phyloP scores from a whole-genome alignment of 2,797 vertebrate species.

The Rhinichthys osculus region DNA sequence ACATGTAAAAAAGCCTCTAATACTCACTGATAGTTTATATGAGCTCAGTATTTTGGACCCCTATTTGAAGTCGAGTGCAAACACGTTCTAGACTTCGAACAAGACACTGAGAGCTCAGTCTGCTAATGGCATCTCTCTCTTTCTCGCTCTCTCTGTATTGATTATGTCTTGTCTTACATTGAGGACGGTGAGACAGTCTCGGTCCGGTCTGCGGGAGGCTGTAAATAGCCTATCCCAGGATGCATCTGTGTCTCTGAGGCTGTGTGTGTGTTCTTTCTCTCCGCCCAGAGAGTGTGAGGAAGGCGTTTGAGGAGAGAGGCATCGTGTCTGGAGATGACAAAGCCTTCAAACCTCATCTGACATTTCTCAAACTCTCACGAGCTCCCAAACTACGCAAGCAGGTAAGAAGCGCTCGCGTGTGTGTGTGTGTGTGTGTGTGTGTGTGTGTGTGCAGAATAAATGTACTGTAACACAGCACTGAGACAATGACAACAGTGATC shows the following conservation, averaged over 20 bases:
- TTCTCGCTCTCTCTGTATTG: constrained; percentile 49
- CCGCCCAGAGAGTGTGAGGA: constrained; percentile 76
- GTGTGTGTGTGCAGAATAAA: neutral
- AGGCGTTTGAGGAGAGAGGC: constrained; percentile 86
- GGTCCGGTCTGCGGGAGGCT: constrained; percentile 13
- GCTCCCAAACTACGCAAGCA: constrained; percentile 83
- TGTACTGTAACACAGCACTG: no score
- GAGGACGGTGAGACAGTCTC: constrained; percentile 39
- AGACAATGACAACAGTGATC: neutral
- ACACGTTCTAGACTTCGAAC: neutral
- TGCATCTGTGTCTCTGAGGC: constrained; percentile 38
- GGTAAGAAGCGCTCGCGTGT: constrained; percentile 68
- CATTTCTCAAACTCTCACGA: constrained; percentile 95
- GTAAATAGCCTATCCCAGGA: constrained; percentile 53
- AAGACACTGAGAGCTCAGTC: neutral
- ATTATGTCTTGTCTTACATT: constrained; percentile 67
- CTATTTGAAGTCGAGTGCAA: neutral
- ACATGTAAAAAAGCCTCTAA: neutral
- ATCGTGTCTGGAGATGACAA: constrained; percentile 81
- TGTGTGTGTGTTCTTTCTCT: neutral
- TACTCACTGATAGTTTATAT: no score
- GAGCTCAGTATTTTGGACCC: neutral
- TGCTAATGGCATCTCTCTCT: constrained; percentile 14
- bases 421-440: no score
- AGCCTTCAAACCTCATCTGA: constrained; percentile 91